Conservation (phyloP, 2,797 vertebrate genomes). For the Bryconaethiops microstoma region DNA sequence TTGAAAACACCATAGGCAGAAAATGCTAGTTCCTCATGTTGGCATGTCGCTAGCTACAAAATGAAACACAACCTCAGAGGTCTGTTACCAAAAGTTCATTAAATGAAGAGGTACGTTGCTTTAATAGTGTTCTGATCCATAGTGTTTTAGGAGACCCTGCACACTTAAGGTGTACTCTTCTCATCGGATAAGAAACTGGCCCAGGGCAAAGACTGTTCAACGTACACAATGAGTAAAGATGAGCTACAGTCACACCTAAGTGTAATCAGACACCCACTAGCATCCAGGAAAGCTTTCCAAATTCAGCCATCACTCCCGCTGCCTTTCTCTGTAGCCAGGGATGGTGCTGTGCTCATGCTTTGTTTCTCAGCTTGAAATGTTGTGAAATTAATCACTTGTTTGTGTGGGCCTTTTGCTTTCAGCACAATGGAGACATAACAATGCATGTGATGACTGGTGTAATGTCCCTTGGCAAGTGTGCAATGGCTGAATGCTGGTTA, state of each 20-base stretch:
- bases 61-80: background rate
- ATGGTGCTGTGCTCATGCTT: conserved; percentile 11
- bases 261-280: background rate
- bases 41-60: background rate
- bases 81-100: background rate
- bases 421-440: conserved; percentile 12
- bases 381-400: conserved; percentile 37
- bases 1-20: background rate
- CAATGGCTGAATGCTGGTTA: conserved; percentile 6
- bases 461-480: conserved; percentile 1
- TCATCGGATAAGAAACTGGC: conserved; percentile 3
- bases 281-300: background rate
- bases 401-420: conserved; percentile 12
- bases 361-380: conserved; percentile 16
- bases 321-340: conserved; percentile 5
- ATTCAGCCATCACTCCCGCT: conserved; percentile 5
- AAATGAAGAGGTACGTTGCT: conserved; percentile 1
- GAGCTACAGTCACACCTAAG: background rate
- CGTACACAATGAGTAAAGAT: background rate
- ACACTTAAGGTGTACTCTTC: background rate
- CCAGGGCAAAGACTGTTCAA: background rate
- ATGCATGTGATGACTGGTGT: conserved; percentile 18
- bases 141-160: background rate
- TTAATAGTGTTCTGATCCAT: conserved; percentile 20
- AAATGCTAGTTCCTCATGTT: background rate